phyloP scores from a whole-genome alignment of 1,140 invertebrate genomes.

The Bombus huntii region DNA sequence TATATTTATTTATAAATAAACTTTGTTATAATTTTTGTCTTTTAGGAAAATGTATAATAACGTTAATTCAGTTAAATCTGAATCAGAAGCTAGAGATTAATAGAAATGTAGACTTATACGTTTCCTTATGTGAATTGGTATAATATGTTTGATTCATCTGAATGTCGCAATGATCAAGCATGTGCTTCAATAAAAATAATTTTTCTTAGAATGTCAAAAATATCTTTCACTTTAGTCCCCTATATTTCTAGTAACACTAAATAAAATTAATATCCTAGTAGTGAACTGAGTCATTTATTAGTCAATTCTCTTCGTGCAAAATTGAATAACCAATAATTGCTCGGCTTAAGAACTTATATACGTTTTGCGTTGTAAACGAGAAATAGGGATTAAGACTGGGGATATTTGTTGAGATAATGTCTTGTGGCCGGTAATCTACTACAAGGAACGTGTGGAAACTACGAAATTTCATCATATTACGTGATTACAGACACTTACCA shows the following conservation, averaged over 20 bases:
- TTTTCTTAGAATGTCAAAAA: slow-evolving; percentile 36
- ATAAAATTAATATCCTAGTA: neutral
- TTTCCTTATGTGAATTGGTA: neutral
- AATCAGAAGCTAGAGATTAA: neutral
- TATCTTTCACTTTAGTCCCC: neutral
- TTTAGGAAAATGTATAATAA: neutral
- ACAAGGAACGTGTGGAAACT: neutral
- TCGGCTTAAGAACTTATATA: neutral
- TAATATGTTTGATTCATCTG: neutral
- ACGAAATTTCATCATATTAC: slow-evolving; percentile 50
- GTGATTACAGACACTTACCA: slow-evolving; percentile 14
- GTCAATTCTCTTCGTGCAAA: neutral
- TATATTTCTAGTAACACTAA: neutral
- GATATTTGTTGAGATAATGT: slow-evolving; percentile 36
- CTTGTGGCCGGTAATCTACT: slow-evolving; percentile 55
- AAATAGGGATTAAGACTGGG: neutral
- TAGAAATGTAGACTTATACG: neutral
- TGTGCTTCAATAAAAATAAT: slow-evolving; percentile 2
- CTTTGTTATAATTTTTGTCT: slow-evolving; percentile 15
- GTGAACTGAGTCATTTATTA: neutral
- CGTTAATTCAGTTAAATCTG: neutral
- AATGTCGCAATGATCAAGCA: neutral
- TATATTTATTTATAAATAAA: neutral
- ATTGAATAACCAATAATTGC: neutral
- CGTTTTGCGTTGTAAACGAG: slow-evolving; percentile 1